Evolutionary conservation across 2,888 invertebrate genomes (phyloP), one percentile per base, ranked within the genome.

Genomic region (Peribatodes rhomboidaria): DNA sequence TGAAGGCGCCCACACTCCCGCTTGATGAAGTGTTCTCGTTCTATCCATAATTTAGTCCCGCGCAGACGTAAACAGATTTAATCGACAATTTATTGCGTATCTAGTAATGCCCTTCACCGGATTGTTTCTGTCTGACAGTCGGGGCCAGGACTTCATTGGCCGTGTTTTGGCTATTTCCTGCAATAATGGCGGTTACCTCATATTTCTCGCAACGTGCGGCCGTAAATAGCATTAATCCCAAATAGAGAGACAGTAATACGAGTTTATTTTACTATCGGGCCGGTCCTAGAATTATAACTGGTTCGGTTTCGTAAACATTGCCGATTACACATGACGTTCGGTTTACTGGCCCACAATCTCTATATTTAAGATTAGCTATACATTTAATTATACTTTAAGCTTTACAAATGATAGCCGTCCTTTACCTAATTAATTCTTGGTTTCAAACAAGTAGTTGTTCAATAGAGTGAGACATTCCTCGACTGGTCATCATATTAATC

Each of bases 71-170:
- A 78, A 78, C 78, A 77, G 81, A 84, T 84, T 75, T 81, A 81
- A 83, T 83, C 81, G 76, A 77, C 74, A 76, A 83, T 84, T 83
- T 84, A 84, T 78, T 76, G 78, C 76, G 75, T 74, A 78, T 79
- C 78, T 80, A 74, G 76, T 76, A 76, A 75, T 78, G 77, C 79
- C 79, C 79, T 81, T 82, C 80, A 75, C 81, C 73, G 68, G 68
- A 49, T 46, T 59, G 65, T 50, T 42, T 49, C 39, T 22, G 37
- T 22, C 59, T 27, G 61, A 18, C 62, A 59, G 54, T 31, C n/a
- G 16, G 27, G 58, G 53, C 57, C 49, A 41, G 61, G 50, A 55
- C 60, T 57, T 58, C 57, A 46, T 37, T 31, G 31, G 41, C 7
- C 20, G 56, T 44, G 56, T 49, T 42, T 47, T 16, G 63, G 41